These are phyloP conservation scores for Calycopis cecrops DNA, from an alignment of 1,140 invertebrate species.

Conservation along the genomic window DNA sequence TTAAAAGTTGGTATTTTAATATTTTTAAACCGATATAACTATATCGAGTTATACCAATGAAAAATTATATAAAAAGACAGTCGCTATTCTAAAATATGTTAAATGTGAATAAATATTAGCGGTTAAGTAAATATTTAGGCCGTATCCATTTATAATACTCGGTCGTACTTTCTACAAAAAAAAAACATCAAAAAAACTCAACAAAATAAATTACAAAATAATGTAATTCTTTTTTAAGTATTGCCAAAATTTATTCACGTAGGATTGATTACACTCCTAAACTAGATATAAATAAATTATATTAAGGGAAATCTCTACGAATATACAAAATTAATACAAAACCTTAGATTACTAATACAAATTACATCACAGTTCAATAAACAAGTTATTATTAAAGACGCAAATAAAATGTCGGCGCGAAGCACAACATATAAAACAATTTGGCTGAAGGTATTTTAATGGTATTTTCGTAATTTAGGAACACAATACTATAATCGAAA, in stretches of 20 bases:
- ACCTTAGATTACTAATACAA: slow-evolving; percentile 70
- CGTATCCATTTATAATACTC: slow-evolving; percentile 13
- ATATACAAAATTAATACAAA: slow-evolving; percentile 75
- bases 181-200: slow-evolving; percentile 11
- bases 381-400: slow-evolving; percentile 60
- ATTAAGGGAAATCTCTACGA: slow-evolving; percentile 68
- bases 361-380: slow-evolving; percentile 75
- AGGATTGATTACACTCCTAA: slow-evolving; percentile 46
- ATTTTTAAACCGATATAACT: no score
- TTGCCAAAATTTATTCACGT: slow-evolving; percentile 44
- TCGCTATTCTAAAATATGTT: slow-evolving; percentile 29
- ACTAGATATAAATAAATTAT: slow-evolving; percentile 68
- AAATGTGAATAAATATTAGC: slow-evolving; percentile 41
- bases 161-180: slow-evolving; percentile 1
- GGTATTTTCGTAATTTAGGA: slow-evolving; percentile 61
- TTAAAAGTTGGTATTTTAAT: not conserved
- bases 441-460: slow-evolving; percentile 58
- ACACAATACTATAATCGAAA: slow-evolving; percentile 54
- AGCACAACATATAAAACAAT: slow-evolving; percentile 39
- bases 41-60: not conserved
- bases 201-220: slow-evolving; percentile 18
- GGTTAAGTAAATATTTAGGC: slow-evolving; percentile 20
- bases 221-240: slow-evolving; percentile 12
- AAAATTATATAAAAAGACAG: slow-evolving; percentile 13
- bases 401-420: slow-evolving; percentile 13